Conservation (phyloP, 2,888 invertebrate genomes). For the Protodeltote pygarga region DNA sequence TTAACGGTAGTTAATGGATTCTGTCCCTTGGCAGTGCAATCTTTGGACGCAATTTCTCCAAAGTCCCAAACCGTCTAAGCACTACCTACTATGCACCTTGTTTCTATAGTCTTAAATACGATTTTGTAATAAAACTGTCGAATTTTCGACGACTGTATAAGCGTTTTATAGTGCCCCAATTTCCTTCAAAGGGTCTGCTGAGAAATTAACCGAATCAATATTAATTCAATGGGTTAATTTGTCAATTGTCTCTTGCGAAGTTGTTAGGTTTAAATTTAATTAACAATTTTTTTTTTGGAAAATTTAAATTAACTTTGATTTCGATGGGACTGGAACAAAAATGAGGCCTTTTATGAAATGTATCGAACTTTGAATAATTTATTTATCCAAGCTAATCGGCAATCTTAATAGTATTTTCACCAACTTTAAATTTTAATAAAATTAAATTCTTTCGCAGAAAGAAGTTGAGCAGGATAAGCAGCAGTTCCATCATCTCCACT, state of each 20-base stretch:
- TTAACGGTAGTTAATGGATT: constrained; percentile 2
- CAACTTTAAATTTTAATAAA: neutral
- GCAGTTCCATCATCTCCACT: constrained; percentile 73
- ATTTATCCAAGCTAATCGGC: too few species aligned
- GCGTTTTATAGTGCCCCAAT: constrained; percentile 24
- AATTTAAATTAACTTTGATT: too few species aligned
- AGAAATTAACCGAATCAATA: constrained; percentile 28
- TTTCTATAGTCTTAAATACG: too few species aligned
- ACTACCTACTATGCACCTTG: too few species aligned
- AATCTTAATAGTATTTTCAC: too few species aligned
- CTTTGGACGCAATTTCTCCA: constrained; percentile 14
- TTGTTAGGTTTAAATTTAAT: too few species aligned
- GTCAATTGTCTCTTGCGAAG: constrained; percentile 9
- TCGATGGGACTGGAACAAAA: too few species aligned
- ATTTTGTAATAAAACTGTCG: too few species aligned
- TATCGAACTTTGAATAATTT: too few species aligned
- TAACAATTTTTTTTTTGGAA: too few species aligned
- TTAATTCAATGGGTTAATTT: constrained; percentile 13
- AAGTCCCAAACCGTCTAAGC: constrained; percentile 5
- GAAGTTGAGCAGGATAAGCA: constrained; percentile 76
- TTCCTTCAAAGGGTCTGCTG: constrained; percentile 21
- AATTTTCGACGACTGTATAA: too few species aligned
- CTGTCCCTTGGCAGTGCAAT: constrained; percentile 11
- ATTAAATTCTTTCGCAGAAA: constrained; percentile 60
- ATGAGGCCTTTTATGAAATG: too few species aligned